Conservation (phyloP, 2,888 invertebrate genomes). For the Drosophila kanekoi region DNA sequence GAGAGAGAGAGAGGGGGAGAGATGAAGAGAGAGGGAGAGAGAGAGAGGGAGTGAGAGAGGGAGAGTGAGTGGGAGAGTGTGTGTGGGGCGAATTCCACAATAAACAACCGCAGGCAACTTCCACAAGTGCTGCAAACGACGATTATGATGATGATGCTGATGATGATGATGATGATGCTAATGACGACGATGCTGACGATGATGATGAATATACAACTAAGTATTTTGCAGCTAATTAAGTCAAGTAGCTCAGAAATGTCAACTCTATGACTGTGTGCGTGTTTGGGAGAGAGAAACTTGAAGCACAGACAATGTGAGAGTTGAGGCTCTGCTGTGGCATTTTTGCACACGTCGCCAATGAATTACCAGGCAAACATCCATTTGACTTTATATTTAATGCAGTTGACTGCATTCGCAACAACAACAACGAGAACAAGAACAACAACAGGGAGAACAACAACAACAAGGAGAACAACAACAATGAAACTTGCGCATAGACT, state of each 20-base stretch:
- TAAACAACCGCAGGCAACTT: conserved; percentile 20
- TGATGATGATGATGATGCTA: conserved; percentile 17
- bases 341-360: conserved; percentile 30
- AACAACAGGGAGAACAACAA: too few species aligned
- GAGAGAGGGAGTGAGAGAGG: background rate
- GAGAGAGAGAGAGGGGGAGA: background rate
- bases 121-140: conserved; percentile 11
- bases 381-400: conserved; percentile 54
- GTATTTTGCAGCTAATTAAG: conserved; percentile 60
- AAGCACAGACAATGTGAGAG: background rate
- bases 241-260: conserved; percentile 36
- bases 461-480: background rate
- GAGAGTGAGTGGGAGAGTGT: background rate
- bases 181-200: conserved; percentile 11
- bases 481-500: background rate
- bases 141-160: conserved; percentile 15
- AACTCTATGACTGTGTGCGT: background rate
- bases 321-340: background rate
- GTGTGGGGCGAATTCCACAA: conserved; percentile 5
- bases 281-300: background rate
- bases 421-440: too few species aligned
- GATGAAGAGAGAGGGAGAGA: background rate
- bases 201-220: conserved; percentile 17
- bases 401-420: conserved; percentile 53
- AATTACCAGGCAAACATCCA: conserved; percentile 35